Percentiles rank a stretch among this genome's conserved stretches.
These are phyloP conservation scores for Chascanopsetta lugubris DNA, from an alignment of 2,113 vertebrate genomes.

Conservation along the genomic window DNA sequence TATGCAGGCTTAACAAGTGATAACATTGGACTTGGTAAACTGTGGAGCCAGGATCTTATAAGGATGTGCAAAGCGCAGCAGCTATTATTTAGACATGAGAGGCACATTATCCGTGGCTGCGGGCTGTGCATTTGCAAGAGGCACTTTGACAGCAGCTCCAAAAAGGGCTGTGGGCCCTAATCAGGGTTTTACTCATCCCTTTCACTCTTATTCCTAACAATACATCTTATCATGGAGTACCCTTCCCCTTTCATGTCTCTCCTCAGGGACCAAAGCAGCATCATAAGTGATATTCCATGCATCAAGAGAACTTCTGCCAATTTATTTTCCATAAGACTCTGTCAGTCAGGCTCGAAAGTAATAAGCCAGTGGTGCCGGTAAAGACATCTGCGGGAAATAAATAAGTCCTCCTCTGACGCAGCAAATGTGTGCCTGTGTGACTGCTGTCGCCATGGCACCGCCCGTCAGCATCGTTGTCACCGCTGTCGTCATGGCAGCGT, in stretches of 20 bases:
- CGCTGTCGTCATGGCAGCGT: conserved; percentile 46
- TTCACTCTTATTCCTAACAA: conserved; percentile 53
- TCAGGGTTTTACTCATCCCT: conserved; percentile 43
- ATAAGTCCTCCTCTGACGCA: conserved; percentile 52
- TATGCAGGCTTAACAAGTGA: conserved; percentile 48
- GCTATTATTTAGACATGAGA: conserved; percentile 64
- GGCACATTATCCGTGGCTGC: conserved; percentile 51
- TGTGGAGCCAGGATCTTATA: conserved; percentile 47
- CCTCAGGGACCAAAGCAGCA: conserved; percentile 41
- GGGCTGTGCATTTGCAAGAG: conserved; percentile 47
- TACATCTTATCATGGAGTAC: conserved; percentile 51
- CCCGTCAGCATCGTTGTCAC: conserved; percentile 52
- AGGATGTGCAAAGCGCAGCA: conserved; percentile 41
- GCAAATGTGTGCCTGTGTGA: conserved; percentile 31
- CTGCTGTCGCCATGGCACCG: conserved; percentile 40
- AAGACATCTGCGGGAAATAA: conserved; percentile 67
- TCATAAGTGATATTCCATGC: conserved; percentile 48
- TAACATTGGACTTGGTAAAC: conserved; percentile 59
- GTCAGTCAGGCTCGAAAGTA: conserved; percentile 57
- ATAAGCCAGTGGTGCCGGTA: conserved; percentile 42
- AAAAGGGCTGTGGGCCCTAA: conserved; percentile 31
- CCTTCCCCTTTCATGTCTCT: conserved; percentile 56
- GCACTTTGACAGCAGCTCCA: conserved; percentile 54
- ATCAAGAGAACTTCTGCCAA: conserved; percentile 45
- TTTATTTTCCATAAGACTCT: conserved; percentile 56